Evolutionary conservation across 2,888 invertebrate species (phyloP), one percentile per base, ranked within the genome.

Genomic region (Drosophila niveifrons): DNA sequence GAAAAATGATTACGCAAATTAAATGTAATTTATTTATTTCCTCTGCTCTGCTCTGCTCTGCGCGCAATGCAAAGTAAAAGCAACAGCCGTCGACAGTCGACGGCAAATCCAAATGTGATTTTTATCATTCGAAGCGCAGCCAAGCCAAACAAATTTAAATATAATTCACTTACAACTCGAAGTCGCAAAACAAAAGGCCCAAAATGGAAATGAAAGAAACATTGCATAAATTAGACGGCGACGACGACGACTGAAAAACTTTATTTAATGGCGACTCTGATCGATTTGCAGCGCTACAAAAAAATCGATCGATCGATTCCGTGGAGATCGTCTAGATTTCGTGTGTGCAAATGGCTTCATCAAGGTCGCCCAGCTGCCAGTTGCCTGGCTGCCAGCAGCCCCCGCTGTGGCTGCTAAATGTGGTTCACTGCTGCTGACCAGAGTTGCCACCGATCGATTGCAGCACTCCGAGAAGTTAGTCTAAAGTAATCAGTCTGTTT

Each of bases 1-100:
- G 80, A 82, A 80, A 71, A 65, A 61, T 72, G 70, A 85, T 88
- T 88, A 82, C 83, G 78, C 51, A 88, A 83, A 83, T 88, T 78
- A 82, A 75, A 80, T 67, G 62, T 88, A 82, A 86, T 88, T 88
- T 73, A 72, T 85, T 75, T 82, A 62, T 75, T 75, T 56, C 39
- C 39, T 29, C 44, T 23, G 23, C 23, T 23, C 23, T 23, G 23
- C 23, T 23, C 23, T 23, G 23, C 23, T 23, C 23, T 23, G 23
- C 34, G 46, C 46, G 46, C 47, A 57, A 46, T 36, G 43, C 44
- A 48, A 71, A 85, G 80, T 85, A 82, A 88, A 77, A 85, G 75
- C 72, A 47, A 71, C 23, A 36, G 51, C 17, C 29, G 51, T 23
- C 55, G 53, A 53, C 43, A 13, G 44, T 23, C 48, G 15, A 41